A percentile compares a stretch with the other conserved stretches of the same genome.
phyloP scores from a whole-genome alignment of 1,140 invertebrate genomes.

The Drosophila kanapiae region DNA sequence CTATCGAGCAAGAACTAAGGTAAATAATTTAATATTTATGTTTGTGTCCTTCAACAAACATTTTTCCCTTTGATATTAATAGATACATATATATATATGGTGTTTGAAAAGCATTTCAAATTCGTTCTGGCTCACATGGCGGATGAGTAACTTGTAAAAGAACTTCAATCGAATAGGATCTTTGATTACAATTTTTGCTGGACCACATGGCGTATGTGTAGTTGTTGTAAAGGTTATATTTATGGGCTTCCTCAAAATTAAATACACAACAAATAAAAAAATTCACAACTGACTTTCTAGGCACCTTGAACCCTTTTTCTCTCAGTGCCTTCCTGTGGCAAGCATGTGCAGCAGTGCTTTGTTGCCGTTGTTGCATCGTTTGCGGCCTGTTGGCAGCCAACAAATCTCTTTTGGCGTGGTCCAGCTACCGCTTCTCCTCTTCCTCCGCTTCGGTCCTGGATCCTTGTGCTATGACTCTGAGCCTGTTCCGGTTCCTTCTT shows the following conservation, averaged over 20 bases:
- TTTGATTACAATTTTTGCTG: no score
- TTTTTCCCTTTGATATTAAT: no score
- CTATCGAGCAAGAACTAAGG: neutral
- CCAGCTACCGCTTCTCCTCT: neutral
- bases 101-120: neutral
- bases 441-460: constrained; percentile 5
- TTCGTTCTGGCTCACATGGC: neutral
- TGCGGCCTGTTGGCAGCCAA: constrained; percentile 74
- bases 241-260: no score
- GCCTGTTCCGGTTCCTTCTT: constrained; percentile 15
- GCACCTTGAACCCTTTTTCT: neutral
- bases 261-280: no score
- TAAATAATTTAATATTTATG: neutral
- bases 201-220: no score
- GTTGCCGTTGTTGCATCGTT: constrained; percentile 61
- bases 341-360: constrained; percentile 44
- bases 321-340: constrained; percentile 20
- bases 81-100: no score
- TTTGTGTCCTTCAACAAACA: no score
- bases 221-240: no score
- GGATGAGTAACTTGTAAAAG: neutral
- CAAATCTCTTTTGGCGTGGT: constrained; percentile 66
- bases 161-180: no score
- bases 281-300: no score
- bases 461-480: constrained; percentile 32